A percentile compares a stretch with the other conserved stretches of the same genome.
These are phyloP conservation scores for Heliconius ethilla DNA, from an alignment of 2,888 invertebrate species.

Conservation along the genomic window DNA sequence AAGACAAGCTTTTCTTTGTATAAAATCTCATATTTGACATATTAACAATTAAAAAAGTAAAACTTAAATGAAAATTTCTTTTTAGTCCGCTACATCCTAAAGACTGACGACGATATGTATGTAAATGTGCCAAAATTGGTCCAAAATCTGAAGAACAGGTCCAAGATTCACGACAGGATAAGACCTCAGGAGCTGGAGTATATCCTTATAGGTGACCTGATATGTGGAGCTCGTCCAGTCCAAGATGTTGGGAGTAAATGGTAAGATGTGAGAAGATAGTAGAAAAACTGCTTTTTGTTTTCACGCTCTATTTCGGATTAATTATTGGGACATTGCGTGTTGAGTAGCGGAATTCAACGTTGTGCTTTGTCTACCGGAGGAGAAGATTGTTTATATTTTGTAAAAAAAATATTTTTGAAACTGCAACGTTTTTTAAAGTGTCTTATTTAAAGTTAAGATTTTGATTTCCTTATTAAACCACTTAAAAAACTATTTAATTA, in stretches of 20 bases:
- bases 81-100: conserved; percentile 86
- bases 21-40: not conserved
- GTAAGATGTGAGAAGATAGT: conserved; percentile 62
- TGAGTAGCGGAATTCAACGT: too few relatives aligned
- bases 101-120: conserved; percentile 94
- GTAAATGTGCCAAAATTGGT: conserved; percentile 88
- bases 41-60: too few relatives aligned
- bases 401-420: too few relatives aligned
- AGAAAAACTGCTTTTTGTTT: not conserved
- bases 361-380: too few relatives aligned
- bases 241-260: conserved; percentile 89
- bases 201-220: conserved; percentile 88
- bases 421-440: too few relatives aligned
- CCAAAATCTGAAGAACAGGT: conserved; percentile 67
- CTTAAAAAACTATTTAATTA: too few relatives aligned
- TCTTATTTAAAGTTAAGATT: too few relatives aligned
- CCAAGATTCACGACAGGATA: conserved; percentile 55
- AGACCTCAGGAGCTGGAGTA: conserved; percentile 62
- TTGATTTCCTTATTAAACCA: too few relatives aligned
- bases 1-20: too few relatives aligned
- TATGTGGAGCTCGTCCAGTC: conserved; percentile 89
- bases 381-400: too few relatives aligned
- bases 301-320: not conserved
- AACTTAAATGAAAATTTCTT: conserved; percentile 36
- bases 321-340: not conserved